Base-by-base conservation (phyloP, 2,113 vertebrate genomes). In the Prionailurus viverrinus region DNA sequence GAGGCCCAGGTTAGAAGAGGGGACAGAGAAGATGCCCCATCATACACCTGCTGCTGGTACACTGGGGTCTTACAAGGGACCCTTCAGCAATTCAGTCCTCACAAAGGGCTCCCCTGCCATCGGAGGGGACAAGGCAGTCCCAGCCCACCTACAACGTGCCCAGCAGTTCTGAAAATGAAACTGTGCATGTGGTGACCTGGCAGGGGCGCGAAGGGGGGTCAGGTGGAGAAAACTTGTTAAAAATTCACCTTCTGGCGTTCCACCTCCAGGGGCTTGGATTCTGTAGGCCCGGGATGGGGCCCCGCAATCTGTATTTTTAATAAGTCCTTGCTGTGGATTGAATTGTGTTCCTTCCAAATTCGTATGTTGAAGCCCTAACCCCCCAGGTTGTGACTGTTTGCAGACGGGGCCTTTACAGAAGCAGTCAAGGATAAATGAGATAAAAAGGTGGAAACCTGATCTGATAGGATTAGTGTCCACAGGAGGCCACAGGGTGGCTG, bases 31-130 rank as follows among this genome's bases (percentile, higher is more conserved):
- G 61, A 15, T 4, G 53, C 14, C 36, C 19, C 65, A 21, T 63
- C 7, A 12, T 0, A 0, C 25, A 25, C 9, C 4, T 7, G 33
- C 10, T 23, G 55, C 48, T 33, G 45, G 15, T 3, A 53, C 9
- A 33, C 8, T 12, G 9, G 31, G 25, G 55, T 0, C 33, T 29
- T 41, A 31, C 16, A 4, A 61, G 10, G 41, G n/a, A 11, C 58
- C 16, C 27, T 55, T 36, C 0, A 25, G 27, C 7, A 25, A 7
- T 2, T 71, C 18, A 7, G 36, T 7, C 11, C 27, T 58, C 39
- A 36, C 58, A 33, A 92, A 69, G 76, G 25, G 27, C 11, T n/a
- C 58, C 58, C 58, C 58, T 61, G 58, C 58, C 58, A 9, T 23
- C 2, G 58, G 58, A 14, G 39, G 71, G 71, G 12, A 41, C 23